These are phyloP conservation scores for Danaus plexippus DNA, from an alignment of 1,140 invertebrate genomes.

Conservation along the genomic window DNA sequence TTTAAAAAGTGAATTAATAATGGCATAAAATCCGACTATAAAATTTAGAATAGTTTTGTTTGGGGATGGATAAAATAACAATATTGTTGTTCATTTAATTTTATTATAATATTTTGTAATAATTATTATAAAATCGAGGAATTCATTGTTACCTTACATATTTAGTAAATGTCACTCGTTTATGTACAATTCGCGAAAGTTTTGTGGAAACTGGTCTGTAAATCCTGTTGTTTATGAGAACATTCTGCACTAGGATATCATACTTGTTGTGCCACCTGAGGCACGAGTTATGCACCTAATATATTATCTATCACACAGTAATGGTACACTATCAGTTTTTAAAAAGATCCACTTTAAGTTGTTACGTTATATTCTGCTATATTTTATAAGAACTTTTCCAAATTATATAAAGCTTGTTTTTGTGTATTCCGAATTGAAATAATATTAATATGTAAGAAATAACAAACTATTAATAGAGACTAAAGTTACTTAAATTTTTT, in stretches of 20 bases:
- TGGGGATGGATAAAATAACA: constrained; percentile 3
- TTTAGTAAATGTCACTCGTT: constrained; percentile 4
- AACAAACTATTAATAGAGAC: too few species aligned
- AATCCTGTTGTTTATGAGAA: constrained; percentile 36
- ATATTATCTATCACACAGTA: constrained; percentile 22
- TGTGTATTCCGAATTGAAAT: too few species aligned
- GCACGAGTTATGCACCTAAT: constrained; percentile 34
- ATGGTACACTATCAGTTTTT: not conserved
- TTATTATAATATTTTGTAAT: constrained; percentile 1
- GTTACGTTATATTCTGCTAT: not conserved
- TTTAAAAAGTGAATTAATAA: not conserved
- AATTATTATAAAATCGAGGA: constrained; percentile 1
- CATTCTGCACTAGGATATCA: constrained; percentile 26
- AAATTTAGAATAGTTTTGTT: not conserved
- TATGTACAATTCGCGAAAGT: constrained; percentile 19
- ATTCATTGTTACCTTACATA: too few species aligned
- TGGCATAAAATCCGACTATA: too few species aligned
- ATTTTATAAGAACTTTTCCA: constrained; percentile 1
- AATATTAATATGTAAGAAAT: too few species aligned
- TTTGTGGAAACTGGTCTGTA: constrained; percentile 27
- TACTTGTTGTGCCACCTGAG: constrained; percentile 31
- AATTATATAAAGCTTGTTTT: too few species aligned
- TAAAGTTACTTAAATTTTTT: too few species aligned
- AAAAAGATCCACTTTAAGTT: too few species aligned
- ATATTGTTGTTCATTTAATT: constrained; percentile 9